Evolutionary conservation across 2,888 invertebrate species (phyloP).

Genomic region (Chironomus riparius): DNA sequence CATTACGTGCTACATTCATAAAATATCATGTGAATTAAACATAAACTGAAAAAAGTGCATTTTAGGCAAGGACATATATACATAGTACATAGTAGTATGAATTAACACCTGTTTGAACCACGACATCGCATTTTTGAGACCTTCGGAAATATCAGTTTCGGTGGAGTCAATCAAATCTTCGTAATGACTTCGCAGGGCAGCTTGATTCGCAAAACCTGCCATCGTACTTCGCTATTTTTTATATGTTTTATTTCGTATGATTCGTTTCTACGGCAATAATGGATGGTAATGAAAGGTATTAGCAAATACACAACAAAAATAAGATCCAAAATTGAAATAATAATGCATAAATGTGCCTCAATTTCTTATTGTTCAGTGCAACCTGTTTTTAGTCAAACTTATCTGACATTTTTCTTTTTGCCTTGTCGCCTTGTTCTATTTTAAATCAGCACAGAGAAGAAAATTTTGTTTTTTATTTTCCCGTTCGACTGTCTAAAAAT

Average conservation of each 20-base stretch:
- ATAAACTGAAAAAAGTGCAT: not conserved
- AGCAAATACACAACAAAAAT: too few species aligned
- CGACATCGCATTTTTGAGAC: conserved; percentile 68
- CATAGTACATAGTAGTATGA: not conserved
- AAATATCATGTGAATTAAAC: not conserved
- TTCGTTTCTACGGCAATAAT: not conserved
- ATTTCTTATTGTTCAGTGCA: too few species aligned
- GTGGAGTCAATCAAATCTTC: conserved; percentile 57
- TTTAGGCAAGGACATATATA: not conserved
- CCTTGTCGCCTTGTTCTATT: too few species aligned
- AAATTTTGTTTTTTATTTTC: too few species aligned
- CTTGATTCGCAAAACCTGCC: conserved; percentile 62
- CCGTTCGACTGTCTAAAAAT: too few species aligned
- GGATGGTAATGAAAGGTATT: too few species aligned
- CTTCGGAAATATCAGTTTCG: conserved; percentile 55
- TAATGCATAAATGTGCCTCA: too few species aligned
- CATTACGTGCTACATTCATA: conserved; percentile 14
- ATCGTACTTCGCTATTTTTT: conserved; percentile 39
- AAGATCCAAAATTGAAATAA: too few species aligned
- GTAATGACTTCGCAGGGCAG: conserved; percentile 62
- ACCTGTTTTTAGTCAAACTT: too few species aligned
- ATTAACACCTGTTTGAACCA: conserved; percentile 65
- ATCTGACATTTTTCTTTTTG: too few species aligned
- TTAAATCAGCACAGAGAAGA: too few species aligned
- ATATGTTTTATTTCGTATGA: not conserved